Evolutionary conservation across 2,113 vertebrate species (phyloP), one percentile per base, ranked within the genome.

Genomic region (Zosterops pallidus): DNA sequence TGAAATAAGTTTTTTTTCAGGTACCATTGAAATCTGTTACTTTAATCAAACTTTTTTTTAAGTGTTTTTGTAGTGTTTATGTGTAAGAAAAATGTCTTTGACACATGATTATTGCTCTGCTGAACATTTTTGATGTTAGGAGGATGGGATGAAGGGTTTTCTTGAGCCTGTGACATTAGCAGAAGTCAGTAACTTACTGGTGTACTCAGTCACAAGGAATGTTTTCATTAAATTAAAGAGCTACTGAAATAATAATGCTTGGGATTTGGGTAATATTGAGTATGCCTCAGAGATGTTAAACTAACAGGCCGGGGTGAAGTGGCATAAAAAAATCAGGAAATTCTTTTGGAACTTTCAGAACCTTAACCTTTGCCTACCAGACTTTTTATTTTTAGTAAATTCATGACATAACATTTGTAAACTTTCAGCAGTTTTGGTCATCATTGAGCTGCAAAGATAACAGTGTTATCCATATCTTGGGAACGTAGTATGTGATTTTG

Each of bases 201-300:
- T 44, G 29, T 52, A 37, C 29, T 92, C 52, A 56, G 44, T 64
- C 62, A 72, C 16, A 21, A 76, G 47, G 24, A 91, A 62, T 72
- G 69, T 86, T 89, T 77, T 47, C 64, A 57, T 75, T 91, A 92
- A 94, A 88, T 86, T 55, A 89, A 89, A 82, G 59, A 89, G 49
- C 14, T 84, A 56, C 42, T 82, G 53, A 68, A 95, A 85, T 90
- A 90, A 64, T 87, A 76, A 31, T 85, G 35, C 41, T 84, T 87
- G 77, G 47, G 52, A 81, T 92, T 91, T 92, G 69, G 19, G 24
- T 89, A 68, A 56, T 69, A 57, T 1, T 53, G 65, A 71, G 13
- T 68, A 46, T 79, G 26, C 70, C 70, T 83, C 70, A 75, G 78
- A 67, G 39, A 85, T 64, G 82, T 87, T 60, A 64, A 89, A 63